These are phyloP conservation scores for Leptinotarsa tumamoca DNA, from an alignment of 2,888 invertebrate species.

Conservation along the genomic window DNA sequence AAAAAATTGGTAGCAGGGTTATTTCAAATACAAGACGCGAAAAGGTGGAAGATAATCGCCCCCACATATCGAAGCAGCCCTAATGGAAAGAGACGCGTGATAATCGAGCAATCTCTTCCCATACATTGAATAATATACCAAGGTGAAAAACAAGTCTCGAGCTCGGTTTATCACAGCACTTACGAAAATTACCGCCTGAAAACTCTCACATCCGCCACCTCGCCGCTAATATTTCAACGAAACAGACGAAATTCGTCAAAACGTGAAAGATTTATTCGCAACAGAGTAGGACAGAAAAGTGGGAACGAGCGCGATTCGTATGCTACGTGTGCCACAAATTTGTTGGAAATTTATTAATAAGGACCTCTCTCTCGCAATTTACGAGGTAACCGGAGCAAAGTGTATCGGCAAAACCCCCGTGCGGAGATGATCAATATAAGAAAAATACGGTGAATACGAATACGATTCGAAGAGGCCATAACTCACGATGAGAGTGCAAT, in stretches of 20 bases:
- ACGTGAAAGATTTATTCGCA: constrained; percentile 28
- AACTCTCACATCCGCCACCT: constrained; percentile 13
- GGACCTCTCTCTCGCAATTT: constrained; percentile 22
- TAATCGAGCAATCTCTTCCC: neutral
- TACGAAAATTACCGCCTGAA: constrained; percentile 14
- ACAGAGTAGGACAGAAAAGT: neutral
- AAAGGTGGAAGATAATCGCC: too few species aligned
- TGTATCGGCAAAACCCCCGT: neutral
- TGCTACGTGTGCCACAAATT: constrained; percentile 21
- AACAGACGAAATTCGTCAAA: constrained; percentile 33
- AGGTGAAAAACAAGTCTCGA: constrained; percentile 9
- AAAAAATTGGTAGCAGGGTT: neutral
- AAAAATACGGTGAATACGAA: constrained; percentile 12
- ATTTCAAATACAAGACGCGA: neutral
- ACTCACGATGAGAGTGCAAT: constrained; percentile 8
- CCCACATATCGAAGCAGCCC: neutral
- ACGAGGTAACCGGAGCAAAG: constrained; percentile 12
- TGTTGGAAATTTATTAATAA: constrained; percentile 31
- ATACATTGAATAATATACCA: constrained; percentile 1
- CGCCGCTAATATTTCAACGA: constrained; percentile 12
- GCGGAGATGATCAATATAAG: constrained; percentile 10
- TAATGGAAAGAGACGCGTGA: constrained; percentile 7
- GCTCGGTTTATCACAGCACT: constrained; percentile 16
- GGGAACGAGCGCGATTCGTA: constrained; percentile 14
- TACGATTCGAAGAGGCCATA: constrained; percentile 14